Base-by-base conservation (phyloP, 2,113 vertebrate species). In the Sceloporus undulatus region DNA sequence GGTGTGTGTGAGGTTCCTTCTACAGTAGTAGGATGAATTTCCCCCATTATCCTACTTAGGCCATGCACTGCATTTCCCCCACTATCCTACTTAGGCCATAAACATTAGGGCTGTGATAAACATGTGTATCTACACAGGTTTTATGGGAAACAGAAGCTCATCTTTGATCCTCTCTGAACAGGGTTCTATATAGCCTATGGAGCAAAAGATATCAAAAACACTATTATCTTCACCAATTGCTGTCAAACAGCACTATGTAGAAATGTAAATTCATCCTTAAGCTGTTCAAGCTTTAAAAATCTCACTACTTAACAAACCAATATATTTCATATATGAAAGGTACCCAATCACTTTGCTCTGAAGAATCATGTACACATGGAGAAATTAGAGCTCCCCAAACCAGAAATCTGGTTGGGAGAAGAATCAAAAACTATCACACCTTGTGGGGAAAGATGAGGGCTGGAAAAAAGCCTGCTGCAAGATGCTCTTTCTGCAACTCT, bases 401-500 rank as follows among this genome's bases (percentile, higher is more conserved):
- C 29, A 59, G 34, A 85, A 85, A 52, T 52, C 52, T 9, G 79
- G 9, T 3, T 38, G n/a, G 42, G 42, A 6, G 34, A 21, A 11
- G 42, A 40, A 23, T 40, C 29, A 8, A 29, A 66, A 56, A 11
- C 2, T 13, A 40, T 66, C 85, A 62, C 85, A 92, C 88, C 88
- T 91, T 92, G 89, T n/a, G 87, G 78, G 85, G 80, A 79, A 84
- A 91, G 68, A 27, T 79, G 88, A 89, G 66, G 23, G 48, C 3
- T 7, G 16, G 88, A 76, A 79, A 85, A 56, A 54, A 77, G 25
- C 92, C 87, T 93, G 81, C 91, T 93, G 82, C 82, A 95, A 88
- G 93, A 81, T 0, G 82, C 85, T 84, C 89, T 96, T 91, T 97
- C 94, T 87, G 96, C 94, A 54, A 88, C 80, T 85, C 92, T 96